phyloP scores from a whole-genome alignment of 2,888 invertebrate genomes.

The Dryocosmus kuriphilus region DNA sequence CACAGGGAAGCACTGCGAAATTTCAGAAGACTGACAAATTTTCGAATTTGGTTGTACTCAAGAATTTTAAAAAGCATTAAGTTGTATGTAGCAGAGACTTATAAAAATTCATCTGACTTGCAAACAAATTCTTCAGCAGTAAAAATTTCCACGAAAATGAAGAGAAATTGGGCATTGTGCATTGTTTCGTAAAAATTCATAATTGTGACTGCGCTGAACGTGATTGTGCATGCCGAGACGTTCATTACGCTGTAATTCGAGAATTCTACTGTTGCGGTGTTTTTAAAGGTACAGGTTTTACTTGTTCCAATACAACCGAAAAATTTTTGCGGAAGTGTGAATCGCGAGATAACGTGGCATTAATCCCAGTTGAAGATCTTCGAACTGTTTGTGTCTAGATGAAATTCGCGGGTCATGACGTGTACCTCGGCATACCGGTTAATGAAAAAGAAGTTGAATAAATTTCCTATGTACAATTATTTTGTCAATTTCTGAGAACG shows the following conservation, averaged over 20 bases:
- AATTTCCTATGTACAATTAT: no score
- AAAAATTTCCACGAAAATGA: constrained; percentile 15
- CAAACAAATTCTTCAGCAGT: constrained; percentile 39
- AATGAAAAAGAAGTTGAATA: constrained; percentile 31
- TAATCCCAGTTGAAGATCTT: background rate
- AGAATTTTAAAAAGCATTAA: constrained; percentile 44
- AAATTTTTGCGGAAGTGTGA: constrained; percentile 9
- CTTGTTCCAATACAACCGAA: background rate
- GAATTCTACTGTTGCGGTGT: background rate
- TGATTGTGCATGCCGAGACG: background rate
- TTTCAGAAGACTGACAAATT: constrained; percentile 1
- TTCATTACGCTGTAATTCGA: constrained; percentile 14
- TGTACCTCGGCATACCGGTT: constrained; percentile 20
- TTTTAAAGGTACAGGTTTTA: constrained; percentile 15
- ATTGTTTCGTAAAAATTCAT: constrained; percentile 43
- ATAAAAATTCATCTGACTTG: constrained; percentile 11
- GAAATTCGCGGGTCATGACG: background rate
- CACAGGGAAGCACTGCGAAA: background rate
- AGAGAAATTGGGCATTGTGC: constrained; percentile 33
- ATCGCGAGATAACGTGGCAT: background rate
- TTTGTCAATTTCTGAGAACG: no score
- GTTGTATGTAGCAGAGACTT: constrained; percentile 41
- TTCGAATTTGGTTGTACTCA: constrained; percentile 36
- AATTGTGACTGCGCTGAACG: constrained; percentile 37
- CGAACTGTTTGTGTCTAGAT: constrained; percentile 7